Conservation (phyloP, 64 coral and sea anemone genomes). For the Porites lutea region DNA sequence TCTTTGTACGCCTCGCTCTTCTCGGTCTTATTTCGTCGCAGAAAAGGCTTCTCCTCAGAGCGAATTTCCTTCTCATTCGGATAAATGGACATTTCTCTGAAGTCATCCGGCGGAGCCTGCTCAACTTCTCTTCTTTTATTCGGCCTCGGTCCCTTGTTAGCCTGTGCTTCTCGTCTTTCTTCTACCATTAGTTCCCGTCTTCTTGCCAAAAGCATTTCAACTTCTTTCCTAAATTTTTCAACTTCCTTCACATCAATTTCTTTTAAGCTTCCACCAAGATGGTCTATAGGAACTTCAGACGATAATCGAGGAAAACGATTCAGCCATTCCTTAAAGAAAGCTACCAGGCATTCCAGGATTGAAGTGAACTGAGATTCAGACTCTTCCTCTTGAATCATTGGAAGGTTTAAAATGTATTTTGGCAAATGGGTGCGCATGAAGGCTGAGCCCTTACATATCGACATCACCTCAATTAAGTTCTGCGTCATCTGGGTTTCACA, state of each 20-base stretch:
- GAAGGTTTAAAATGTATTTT: slow-evolving; percentile 78
- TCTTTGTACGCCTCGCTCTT: slow-evolving; percentile 61
- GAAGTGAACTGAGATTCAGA: slow-evolving; percentile 9
- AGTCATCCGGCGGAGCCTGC: slow-evolving; percentile 72
- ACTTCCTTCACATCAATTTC: slow-evolving; percentile 42
- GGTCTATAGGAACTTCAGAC: slow-evolving; percentile 67
- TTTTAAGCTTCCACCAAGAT: slow-evolving; percentile 57
- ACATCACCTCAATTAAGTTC: slow-evolving; percentile 71
- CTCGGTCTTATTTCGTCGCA: slow-evolving; percentile 70
- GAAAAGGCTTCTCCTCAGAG: slow-evolving; percentile 59
- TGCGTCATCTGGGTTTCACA: slow-evolving; percentile 66
- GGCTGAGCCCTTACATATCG: slow-evolving; percentile 52
- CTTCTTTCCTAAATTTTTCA: slow-evolving; percentile 48
- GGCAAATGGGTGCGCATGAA: slow-evolving; percentile 62
- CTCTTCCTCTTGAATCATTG: slow-evolving; percentile 70
- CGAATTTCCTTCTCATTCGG: slow-evolving; percentile 64
- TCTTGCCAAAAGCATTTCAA: slow-evolving; percentile 50
- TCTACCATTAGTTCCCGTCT: slow-evolving; percentile 48
- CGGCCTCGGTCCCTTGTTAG: not conserved
- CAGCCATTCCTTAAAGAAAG: slow-evolving; percentile 80
- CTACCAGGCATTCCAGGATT: slow-evolving; percentile 53
- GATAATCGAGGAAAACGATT: slow-evolving; percentile 55
- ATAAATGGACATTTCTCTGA: slow-evolving; percentile 70
- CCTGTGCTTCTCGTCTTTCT: slow-evolving; percentile 28
- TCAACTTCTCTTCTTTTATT: not conserved